Base-by-base conservation (phyloP, 2,113 vertebrate species). In the Scomber colias region DNA sequence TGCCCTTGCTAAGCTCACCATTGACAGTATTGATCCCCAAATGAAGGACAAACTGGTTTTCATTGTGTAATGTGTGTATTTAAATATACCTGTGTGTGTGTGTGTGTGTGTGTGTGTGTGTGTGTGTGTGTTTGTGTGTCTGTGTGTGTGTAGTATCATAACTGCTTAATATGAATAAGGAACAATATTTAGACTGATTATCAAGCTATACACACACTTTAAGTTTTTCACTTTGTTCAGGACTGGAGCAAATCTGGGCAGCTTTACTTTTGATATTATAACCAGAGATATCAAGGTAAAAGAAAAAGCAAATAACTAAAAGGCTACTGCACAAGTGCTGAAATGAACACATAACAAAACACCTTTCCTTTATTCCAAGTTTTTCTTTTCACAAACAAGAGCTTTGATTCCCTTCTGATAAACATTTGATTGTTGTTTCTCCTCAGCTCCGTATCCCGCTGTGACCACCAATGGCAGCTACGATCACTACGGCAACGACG, bases 401-500 rank as follows among this genome's bases (percentile, higher is more conserved):
- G 35, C 61, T 82, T 64, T 80, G 60, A 72, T 56, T 75, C 17
- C 27, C 21, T 40, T 17, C 11, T 21, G 35, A 69, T 56, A 17
- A 81, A 77, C 45, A 40, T 10, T 24, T 9, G 2, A 2, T 48
- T 27, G n/a, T 51, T n/a, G 2, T 67, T 73, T 44, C 11, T 65
- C 31, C 27, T 71, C 87, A 88, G 90, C 71, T 30, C 45, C 4
- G 4, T 5, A 56, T 59, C 11, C 74, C 1, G 30, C 63, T 10
- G 35, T 10, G 12, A 12, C 13, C 15, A 6, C 83, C 6, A 82
- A 80, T 5, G 89, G 84, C 30, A 56, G 16, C 79, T 63, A 84
- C 51, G 40, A 59, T 72, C 66, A 82, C 82, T 81, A 91, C 76
- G 16, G 79, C 83, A 79, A 87, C 40, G 16, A 63, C 3, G 61